These are phyloP conservation scores for Beroe ovata DNA, from an alignment of 37 sponge, comb jelly and placozoan genomes.

Conservation along the genomic window DNA sequence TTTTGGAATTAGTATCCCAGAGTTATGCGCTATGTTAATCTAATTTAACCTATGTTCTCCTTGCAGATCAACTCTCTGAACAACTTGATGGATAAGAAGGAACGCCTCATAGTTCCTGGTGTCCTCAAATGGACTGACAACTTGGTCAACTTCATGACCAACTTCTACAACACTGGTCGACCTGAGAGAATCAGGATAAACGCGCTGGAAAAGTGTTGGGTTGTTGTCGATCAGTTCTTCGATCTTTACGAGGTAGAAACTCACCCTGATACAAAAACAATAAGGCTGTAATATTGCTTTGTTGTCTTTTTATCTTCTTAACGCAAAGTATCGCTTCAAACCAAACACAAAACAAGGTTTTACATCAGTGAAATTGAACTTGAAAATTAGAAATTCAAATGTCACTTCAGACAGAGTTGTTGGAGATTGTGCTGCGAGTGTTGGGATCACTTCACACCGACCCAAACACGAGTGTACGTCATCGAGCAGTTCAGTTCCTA, in stretches of 20 bases:
- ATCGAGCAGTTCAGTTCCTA: conserved; percentile 52
- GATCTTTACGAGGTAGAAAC: conserved; percentile 55
- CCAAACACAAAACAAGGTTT: no score
- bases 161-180: conserved; percentile 23
- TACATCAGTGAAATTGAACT: no score
- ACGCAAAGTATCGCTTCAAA: no score
- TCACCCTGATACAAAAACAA: no score
- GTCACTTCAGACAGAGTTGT: background rate
- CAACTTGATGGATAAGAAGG: conserved; percentile 49
- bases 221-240: conserved; percentile 58
- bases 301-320: no score
- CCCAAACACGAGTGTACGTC: conserved; percentile 20
- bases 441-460: background rate
- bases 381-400: no score
- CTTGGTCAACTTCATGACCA: conserved; percentile 9
- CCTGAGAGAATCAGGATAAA: conserved; percentile 59
- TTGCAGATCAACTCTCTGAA: background rate
- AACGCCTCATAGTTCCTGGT: conserved; percentile 45
- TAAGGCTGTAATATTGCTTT: no score
- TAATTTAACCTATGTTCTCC: background rate
- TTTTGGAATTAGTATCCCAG: no score
- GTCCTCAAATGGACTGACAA: conserved; percentile 56
- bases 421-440: conserved; percentile 20
- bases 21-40: no score
- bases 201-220: conserved; percentile 66